These are phyloP conservation scores for human DNA, from an alignment of 2,113 vertebrate genomes.

Conservation along the genomic window GRCh38 chr4:157340001-157340500, in stretches of 20 bases:
- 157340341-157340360: slow-evolving; percentile 28
- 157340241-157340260: not conserved
- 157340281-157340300: not conserved
- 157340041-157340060: not conserved
- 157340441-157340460: not conserved
- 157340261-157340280: not conserved
- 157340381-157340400: not conserved
- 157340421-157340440: not conserved
- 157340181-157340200: not conserved
- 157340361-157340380: not conserved
- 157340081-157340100: not conserved
- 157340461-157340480: not conserved
- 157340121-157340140: not conserved
- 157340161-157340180: not conserved
- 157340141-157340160: not conserved
- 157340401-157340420: not conserved
- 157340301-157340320: not conserved
- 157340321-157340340: not conserved
- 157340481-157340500: not conserved
- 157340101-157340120: not conserved
- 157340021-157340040: not conserved
- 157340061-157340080: not conserved
- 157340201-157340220: not conserved
- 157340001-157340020: not conserved
- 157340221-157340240: slow-evolving; percentile 1